These are phyloP conservation scores for Carposina sasakii DNA, from an alignment of 1,140 invertebrate genomes.

Conservation along the genomic window DNA sequence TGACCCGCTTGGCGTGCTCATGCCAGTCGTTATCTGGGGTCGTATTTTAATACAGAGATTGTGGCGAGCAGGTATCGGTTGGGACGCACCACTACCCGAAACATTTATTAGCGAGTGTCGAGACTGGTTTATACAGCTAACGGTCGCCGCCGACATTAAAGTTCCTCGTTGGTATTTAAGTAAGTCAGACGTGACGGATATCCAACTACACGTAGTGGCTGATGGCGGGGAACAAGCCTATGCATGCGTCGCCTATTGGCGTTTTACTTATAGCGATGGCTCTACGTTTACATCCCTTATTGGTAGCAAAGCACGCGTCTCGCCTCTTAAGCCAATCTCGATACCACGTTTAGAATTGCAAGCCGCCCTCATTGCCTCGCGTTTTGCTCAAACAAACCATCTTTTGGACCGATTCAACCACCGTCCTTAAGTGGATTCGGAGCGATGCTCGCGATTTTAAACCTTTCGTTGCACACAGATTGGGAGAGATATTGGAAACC, in stretches of 20 bases:
- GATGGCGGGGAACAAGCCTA: no score
- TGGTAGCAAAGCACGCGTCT: background rate
- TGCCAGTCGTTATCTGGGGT: no score
- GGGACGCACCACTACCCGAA: no score
- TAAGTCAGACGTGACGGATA: no score
- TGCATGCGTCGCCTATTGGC: slow-evolving; percentile 19
- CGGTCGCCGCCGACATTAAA: no score
- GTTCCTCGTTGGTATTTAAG: no score
- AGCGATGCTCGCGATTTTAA: background rate
- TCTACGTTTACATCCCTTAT: background rate
- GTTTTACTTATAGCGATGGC: background rate
- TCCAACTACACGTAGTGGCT: no score
- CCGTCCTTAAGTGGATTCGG: slow-evolving; percentile 2
- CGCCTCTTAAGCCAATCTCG: background rate
- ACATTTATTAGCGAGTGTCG: no score
- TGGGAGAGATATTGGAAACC: background rate
- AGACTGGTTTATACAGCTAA: no score
- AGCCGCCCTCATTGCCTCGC: slow-evolving; percentile 1
- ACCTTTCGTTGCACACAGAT: slow-evolving; percentile 1
- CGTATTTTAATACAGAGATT: no score
- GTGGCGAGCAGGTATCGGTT: no score
- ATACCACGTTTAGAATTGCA: slow-evolving; percentile 9
- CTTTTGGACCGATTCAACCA: slow-evolving; percentile 3
- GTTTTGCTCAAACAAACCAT: background rate
- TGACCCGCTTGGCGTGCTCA: no score